phyloP scores from a whole-genome alignment of 2,888 invertebrate species.

The Lepidochrysops patricia region DNA sequence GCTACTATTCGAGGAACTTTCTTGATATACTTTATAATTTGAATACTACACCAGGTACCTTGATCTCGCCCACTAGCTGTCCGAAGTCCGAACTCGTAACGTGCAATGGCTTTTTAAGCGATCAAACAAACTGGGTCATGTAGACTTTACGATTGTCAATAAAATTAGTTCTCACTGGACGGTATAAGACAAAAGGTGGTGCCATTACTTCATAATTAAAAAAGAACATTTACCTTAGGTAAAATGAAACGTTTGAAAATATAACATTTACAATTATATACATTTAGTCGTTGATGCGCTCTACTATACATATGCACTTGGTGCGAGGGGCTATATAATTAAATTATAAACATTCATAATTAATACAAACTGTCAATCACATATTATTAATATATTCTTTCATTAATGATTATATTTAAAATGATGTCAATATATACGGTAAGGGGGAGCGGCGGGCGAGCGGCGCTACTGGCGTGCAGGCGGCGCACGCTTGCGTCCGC shows the following conservation, averaged over 20 bases:
- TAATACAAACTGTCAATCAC: conserved; percentile 55
- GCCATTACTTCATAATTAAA: conserved; percentile 36
- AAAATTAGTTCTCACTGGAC: conserved; percentile 52
- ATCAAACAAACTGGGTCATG: conserved; percentile 7
- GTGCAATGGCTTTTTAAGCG: conserved; percentile 10
- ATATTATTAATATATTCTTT: conserved; percentile 26
- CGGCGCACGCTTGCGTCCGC: no score
- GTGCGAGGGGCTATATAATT: conserved; percentile 53
- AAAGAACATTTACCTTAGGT: conserved; percentile 34
- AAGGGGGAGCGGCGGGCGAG: not conserved
- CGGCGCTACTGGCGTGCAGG: not conserved
- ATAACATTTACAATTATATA: conserved; percentile 36
- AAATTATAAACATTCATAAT: conserved; percentile 41
- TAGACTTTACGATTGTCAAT: conserved; percentile 15
- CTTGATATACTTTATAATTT: conserved; percentile 26
- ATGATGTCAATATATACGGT: conserved; percentile 7
- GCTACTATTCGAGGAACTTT: conserved; percentile 55
- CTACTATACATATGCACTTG: conserved; percentile 60
- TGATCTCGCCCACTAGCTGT: conserved; percentile 24
- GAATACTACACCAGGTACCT: conserved; percentile 28
- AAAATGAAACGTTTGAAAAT: conserved; percentile 40
- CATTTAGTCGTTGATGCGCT: conserved; percentile 54
- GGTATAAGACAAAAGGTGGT: conserved; percentile 60
- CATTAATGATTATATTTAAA: not conserved
- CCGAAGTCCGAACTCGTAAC: not conserved